A percentile compares a stretch with the other conserved stretches of the same genome.
These are phyloP conservation scores for Acleris holmiana DNA, from an alignment of 2,888 invertebrate species.

Conservation along the genomic window DNA sequence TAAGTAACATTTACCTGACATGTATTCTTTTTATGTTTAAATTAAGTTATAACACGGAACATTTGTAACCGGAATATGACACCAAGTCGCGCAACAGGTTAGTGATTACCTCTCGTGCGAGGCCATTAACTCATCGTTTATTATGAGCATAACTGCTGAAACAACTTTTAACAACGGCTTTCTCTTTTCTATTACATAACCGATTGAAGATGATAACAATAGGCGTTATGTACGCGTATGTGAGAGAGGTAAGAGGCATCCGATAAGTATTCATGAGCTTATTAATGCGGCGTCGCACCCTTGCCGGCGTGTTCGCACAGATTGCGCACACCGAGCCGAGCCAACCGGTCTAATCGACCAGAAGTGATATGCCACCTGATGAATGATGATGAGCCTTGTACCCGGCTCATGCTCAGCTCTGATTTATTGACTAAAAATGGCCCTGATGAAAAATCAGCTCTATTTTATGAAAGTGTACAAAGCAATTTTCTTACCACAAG, in stretches of 20 bases:
- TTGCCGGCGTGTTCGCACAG: constrained; percentile 56
- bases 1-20: constrained; percentile 10
- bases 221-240: constrained; percentile 26
- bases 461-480: background rate
- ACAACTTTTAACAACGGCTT: constrained; percentile 18
- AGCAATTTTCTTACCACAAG: too few relatives aligned
- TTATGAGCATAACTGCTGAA: constrained; percentile 16
- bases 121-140: constrained; percentile 34
- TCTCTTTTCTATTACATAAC: constrained; percentile 33
- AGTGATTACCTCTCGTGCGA: constrained; percentile 22
- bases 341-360: constrained; percentile 70
- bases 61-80: constrained; percentile 26
- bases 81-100: constrained; percentile 30
- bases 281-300: constrained; percentile 68
- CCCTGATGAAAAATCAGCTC: background rate
- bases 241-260: constrained; percentile 44
- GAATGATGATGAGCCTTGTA: constrained; percentile 62
- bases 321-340: constrained; percentile 56
- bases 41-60: constrained; percentile 18
- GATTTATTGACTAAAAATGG: constrained; percentile 31
- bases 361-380: constrained; percentile 72
- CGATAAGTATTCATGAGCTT: constrained; percentile 77
- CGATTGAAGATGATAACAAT: constrained; percentile 30
- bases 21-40: constrained; percentile 3
- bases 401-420: constrained; percentile 20